Evolutionary conservation across 2,113 vertebrate genomes (phyloP).

Genomic region (Oophaga pumilio): DNA sequence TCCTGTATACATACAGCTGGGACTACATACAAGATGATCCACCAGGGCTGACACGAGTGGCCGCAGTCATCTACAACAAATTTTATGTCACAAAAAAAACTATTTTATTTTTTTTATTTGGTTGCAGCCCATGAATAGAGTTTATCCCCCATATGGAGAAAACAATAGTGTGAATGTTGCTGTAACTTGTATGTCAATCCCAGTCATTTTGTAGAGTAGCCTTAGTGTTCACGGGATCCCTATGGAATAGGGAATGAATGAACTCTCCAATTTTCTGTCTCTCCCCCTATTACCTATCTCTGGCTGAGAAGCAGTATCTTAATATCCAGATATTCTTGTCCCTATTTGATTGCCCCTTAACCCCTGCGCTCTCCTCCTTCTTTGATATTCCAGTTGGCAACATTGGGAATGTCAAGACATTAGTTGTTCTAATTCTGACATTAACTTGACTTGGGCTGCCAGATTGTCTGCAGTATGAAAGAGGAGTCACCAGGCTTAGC

Average conservation of each 20-base stretch:
- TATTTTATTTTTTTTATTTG: neutral
- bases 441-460: slow-evolving; percentile 56
- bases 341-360: slow-evolving; percentile 25
- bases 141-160: slow-evolving; percentile 15
- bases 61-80: neutral
- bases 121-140: neutral
- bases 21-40: neutral
- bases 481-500: slow-evolving; percentile 56
- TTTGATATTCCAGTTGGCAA: slow-evolving; percentile 42
- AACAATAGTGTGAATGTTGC: neutral
- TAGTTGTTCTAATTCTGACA: slow-evolving; percentile 53
- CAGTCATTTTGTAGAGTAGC: neutral
- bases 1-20: neutral
- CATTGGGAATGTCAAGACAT: slow-evolving; percentile 55
- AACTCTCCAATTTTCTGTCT: slow-evolving; percentile 12
- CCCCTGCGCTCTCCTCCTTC: neutral
- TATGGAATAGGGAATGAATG: slow-evolving; percentile 18
- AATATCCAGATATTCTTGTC: slow-evolving; percentile 33
- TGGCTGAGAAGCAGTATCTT: slow-evolving; percentile 2
- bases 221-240: neutral
- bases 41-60: neutral
- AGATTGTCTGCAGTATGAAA: slow-evolving; percentile 58
- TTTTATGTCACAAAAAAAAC: slow-evolving; percentile 19
- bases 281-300: neutral
- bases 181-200: slow-evolving; percentile 33